Percentiles rank a stretch among this genome's conserved stretches.
These are phyloP conservation scores for Piprites chloris DNA, from an alignment of 2,113 vertebrate genomes.

Conservation along the genomic window DNA sequence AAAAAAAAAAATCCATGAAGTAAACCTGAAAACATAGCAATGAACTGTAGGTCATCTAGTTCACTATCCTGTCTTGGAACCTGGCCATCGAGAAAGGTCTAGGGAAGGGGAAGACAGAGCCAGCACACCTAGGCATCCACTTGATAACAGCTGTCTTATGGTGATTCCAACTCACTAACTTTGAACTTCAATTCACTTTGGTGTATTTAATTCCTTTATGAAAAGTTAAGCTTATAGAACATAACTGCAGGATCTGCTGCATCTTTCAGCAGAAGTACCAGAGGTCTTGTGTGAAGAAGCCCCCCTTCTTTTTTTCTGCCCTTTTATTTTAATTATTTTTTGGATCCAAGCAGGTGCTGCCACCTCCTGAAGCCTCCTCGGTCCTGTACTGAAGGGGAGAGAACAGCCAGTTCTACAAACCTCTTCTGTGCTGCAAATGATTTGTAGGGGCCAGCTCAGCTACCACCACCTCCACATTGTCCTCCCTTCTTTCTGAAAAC, in stretches of 20 bases:
- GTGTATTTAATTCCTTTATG: not conserved
- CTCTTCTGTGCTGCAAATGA: too few species aligned
- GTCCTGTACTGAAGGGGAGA: not conserved
- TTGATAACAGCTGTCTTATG: not conserved
- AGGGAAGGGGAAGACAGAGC: not conserved
- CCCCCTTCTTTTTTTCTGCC: fast-evolving
- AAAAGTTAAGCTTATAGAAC: not conserved
- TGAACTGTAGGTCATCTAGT: fast-evolving
- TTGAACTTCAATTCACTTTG: not conserved
- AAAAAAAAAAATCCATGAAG: not conserved
- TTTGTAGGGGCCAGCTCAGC: not conserved
- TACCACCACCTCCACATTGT: not conserved
- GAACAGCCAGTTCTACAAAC: not conserved
- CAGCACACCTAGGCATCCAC: fast-evolving
- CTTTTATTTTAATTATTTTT: not conserved
- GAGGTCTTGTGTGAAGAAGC: not conserved
- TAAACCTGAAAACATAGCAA: not conserved
- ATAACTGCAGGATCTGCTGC: not conserved
- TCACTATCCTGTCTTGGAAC: not conserved
- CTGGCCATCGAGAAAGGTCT: not conserved
- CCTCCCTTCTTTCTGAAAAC: not conserved
- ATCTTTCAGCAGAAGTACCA: not conserved
- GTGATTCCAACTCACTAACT: not conserved
- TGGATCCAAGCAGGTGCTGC: not conserved
- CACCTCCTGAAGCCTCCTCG: not conserved